Percentiles rank a stretch among this genome's conserved stretches.
Conservation (phyloP, 1,140 invertebrate species). For the Caenorhabditis remanei region DNA sequence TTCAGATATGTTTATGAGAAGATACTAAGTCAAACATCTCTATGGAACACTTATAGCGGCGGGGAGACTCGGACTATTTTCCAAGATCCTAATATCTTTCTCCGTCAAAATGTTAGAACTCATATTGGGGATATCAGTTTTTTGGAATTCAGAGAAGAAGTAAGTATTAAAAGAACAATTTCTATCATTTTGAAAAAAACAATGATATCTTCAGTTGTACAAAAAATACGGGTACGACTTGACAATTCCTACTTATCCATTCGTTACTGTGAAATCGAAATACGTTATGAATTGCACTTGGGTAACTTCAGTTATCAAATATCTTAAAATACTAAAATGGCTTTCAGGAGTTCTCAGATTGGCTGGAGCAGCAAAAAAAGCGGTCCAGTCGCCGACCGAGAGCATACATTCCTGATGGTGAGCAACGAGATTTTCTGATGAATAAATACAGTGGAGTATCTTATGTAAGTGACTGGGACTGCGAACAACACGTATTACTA, state of each 20-base stretch:
- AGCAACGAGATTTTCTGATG: conserved; percentile 19
- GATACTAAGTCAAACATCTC: background rate
- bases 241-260: conserved; percentile 29
- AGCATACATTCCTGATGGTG: conserved; percentile 16
- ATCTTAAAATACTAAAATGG: background rate
- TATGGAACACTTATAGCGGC: background rate
- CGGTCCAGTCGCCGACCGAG: conserved; percentile 1
- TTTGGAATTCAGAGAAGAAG: conserved; percentile 30
- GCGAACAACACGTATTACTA: too few relatives aligned
- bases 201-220: conserved; percentile 19
- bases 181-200: background rate
- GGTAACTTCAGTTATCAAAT: background rate
- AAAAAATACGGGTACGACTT: conserved; percentile 28
- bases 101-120: conserved; percentile 32
- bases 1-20: background rate
- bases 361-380: background rate
- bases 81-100: conserved; percentile 22
- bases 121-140: conserved; percentile 39
- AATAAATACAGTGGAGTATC: conserved; percentile 38
- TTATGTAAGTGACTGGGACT: background rate
- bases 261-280: conserved; percentile 15
- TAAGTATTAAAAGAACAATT: background rate
- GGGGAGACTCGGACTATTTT: conserved; percentile 27
- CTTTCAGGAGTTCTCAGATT: conserved; percentile 27
- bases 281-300: conserved; percentile 7